Evolutionary conservation across 2,797 vertebrate species (phyloP), one percentile per base, ranked within the genome.

Genomic region (Crax fasciolata): DNA sequence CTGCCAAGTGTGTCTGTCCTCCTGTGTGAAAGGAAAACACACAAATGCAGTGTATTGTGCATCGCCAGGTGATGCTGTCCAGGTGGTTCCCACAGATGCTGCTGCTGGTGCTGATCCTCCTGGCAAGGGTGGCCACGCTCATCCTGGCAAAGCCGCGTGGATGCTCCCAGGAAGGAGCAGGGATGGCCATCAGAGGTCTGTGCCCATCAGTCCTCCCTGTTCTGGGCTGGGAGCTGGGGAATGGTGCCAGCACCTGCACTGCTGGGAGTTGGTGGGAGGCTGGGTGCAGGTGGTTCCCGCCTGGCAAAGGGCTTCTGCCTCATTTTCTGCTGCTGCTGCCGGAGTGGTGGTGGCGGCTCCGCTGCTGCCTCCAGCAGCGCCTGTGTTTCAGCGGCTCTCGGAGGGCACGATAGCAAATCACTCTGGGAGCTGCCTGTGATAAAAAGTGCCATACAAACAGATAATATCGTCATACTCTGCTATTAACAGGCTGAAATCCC

Each of bases 401-500:
- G 68, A 91, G 62, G 51, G 83, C 44, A 39, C 1, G 43, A 75
- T 46, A 83, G 35, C 74, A 90, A 94, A 93, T 92, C 79, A 75
- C 85, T 96, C 30, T 75, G 70, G 87, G 84, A 94, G 62, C 67
- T 2, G 2, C 81, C 91, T 92, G 66, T 85, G 79, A 94, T 95
- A 94, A 93, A 94, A 91, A 75, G 58, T 89, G 82, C 92, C 89
- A 62, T 92, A 75, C 79, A 91, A 96, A 92, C 75, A 94, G 92
- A 96, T 94, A 96, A 86, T 62, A 95, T 92, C 93, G 93, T 87
- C 79, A 57, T 70, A 72, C 84, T 95, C 87, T 62, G 46, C 92
- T 93, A 92, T 92, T 91, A 96, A 89, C 87, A 91, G 76, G 62
- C 79, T 94, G 92, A 95, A 94, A 92, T 93, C 87, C 92, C 89